phyloP scores from a whole-genome alignment of 64 coral and sea anemone species.

The Cladopsammia gracilis region DNA sequence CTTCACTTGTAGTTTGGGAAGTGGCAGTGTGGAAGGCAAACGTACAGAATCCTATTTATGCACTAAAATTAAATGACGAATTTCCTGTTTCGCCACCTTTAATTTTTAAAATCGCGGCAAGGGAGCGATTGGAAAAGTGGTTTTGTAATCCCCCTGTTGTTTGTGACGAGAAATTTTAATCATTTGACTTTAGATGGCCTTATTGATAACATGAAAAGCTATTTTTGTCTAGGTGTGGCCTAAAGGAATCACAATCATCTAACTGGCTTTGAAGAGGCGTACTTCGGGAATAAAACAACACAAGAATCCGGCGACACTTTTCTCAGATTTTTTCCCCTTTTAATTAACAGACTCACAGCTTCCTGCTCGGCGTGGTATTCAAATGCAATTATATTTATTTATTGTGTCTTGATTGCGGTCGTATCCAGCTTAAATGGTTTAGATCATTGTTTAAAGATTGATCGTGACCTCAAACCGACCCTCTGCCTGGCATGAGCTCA shows the following conservation, averaged over 20 bases:
- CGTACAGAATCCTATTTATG: not conserved
- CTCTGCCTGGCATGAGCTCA: not conserved
- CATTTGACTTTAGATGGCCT: slow-evolving; percentile 3
- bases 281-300: not conserved
- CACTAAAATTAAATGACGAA: not conserved
- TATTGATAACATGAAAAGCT: not conserved
- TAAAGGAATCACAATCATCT: not conserved
- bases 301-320: no score
- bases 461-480: not conserved
- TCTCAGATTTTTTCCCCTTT: not conserved
- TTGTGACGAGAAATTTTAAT: not conserved
- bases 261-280: no score
- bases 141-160: not conserved
- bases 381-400: slow-evolving; percentile 13
- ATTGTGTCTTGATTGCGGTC: not conserved
- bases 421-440: not conserved
- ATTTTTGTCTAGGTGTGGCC: not conserved
- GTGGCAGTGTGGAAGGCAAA: not conserved
- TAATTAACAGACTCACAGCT: not conserved
- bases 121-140: not conserved
- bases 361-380: not conserved
- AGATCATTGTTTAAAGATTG: not conserved
- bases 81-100: slow-evolving; percentile 48
- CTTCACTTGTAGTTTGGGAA: no score
- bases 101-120: slow-evolving; percentile 4